A percentile compares a stretch with the other conserved stretches of the same genome.
Evolutionary conservation across 2,888 invertebrate genomes (phyloP).

Genomic region (Elmis aenea): DNA sequence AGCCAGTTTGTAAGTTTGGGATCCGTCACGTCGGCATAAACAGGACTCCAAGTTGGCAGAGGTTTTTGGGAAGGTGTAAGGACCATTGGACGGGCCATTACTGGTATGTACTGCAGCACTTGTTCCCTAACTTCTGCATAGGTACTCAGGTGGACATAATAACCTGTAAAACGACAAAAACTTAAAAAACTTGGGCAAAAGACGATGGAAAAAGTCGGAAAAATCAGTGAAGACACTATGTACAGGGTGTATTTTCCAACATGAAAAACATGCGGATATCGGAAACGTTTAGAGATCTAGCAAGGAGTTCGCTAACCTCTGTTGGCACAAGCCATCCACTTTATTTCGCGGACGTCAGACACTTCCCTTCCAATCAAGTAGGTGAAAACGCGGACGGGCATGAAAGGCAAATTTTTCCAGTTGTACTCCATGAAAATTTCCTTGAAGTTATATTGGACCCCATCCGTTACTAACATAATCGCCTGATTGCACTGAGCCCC

Average conservation of each 20-base stretch:
- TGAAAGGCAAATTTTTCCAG: constrained; percentile 67
- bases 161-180: constrained; percentile 53
- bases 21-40: constrained; percentile 90
- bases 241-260: too few species aligned
- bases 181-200: not conserved
- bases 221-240: too few species aligned
- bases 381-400: constrained; percentile 93
- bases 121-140: constrained; percentile 96
- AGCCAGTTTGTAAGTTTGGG: constrained; percentile 87
- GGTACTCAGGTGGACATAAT: constrained; percentile 93
- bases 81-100: constrained; percentile 93
- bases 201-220: too few species aligned
- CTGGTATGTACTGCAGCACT: constrained; percentile 91
- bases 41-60: constrained; percentile 90
- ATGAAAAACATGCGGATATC: too few species aligned
- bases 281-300: too few species aligned
- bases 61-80: constrained; percentile 78
- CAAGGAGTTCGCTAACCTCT: constrained; percentile 53
- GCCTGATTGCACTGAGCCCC: constrained; percentile 77
- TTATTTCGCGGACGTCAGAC: constrained; percentile 87
- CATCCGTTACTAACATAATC: constrained; percentile 98
- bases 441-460: constrained; percentile 90
- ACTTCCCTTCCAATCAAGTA: constrained; percentile 84
- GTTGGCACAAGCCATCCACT: constrained; percentile 99
- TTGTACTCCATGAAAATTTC: constrained; percentile 90